Evolutionary conservation across 2,113 vertebrate genomes (phyloP), one percentile per base, ranked within the genome.

Genomic region (Triplophysa siluroides): DNA sequence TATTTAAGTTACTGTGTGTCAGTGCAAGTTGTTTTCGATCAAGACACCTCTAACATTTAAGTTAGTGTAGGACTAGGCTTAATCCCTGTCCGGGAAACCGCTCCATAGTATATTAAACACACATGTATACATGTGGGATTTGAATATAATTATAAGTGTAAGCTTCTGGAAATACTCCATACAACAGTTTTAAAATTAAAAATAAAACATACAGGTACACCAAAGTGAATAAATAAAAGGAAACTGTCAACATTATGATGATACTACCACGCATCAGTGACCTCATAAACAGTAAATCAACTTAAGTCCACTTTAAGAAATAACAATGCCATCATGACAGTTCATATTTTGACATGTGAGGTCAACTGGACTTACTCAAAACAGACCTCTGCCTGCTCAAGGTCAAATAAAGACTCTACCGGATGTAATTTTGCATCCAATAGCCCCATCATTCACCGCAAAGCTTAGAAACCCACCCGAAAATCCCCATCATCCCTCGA

Each of bases 401-500:
- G 78, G 78, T 79, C 67, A 63, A 70, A 70, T 4, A 11, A 54
- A 29, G 60, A 79, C 67, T 79, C 66, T 47, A 45, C 38, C 26
- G 54, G 67, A 58, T 11, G 11, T 52, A 26, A 43, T 64, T 63
- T 63, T 72, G 52, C 69, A 58, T 58, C 18, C 26, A 3, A 16
- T 11, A 13, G 10, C 52, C 26, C 69, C 29, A 72, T 72, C 69
- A 72, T 72, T 72, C 69, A 58, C 52, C 2, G 50, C 14, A 74
- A 60, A 61, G 33, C 14, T 21, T 10, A 43, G 54, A 74, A 74
- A 74, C 72, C 29, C 38, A 60, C 33, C 52, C 29, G 38, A 83
- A 41, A 41, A 71, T 41, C 61, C 33, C 69, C 67, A 6, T 73
- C 21, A 11, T 92, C 88, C 86, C 88, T 85, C 85, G 86, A 67